These are phyloP conservation scores for Paracanthobrama guichenoti DNA, from an alignment of 2,113 vertebrate genomes.

Conservation along the genomic window DNA sequence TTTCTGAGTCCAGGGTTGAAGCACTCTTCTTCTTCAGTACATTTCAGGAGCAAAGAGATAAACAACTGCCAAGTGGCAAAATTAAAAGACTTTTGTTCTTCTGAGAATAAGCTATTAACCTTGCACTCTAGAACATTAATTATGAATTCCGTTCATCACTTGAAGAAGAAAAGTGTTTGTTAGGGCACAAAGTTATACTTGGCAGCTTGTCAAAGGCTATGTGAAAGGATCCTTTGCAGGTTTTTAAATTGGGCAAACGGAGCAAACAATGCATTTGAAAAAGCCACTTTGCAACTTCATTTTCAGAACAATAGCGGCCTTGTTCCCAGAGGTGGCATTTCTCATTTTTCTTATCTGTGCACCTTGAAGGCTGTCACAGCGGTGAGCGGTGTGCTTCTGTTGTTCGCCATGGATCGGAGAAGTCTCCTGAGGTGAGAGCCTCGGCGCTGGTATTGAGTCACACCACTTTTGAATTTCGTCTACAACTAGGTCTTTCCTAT, in stretches of 20 bases:
- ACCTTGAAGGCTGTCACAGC: slow-evolving; percentile 72
- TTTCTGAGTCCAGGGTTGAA: neutral
- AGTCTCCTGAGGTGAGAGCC: slow-evolving; percentile 65
- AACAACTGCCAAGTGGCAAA: slow-evolving; percentile 20
- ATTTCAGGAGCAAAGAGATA: slow-evolving; percentile 7
- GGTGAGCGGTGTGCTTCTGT: slow-evolving; percentile 56
- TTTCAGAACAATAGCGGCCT: slow-evolving; percentile 59
- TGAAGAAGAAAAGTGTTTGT: slow-evolving; percentile 23
- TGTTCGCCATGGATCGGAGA: slow-evolving; percentile 63
- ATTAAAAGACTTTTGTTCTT: slow-evolving; percentile 42
- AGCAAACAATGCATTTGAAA: slow-evolving; percentile 60
- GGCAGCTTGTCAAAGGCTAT: slow-evolving; percentile 39
- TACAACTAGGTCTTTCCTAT: slow-evolving; percentile 57
- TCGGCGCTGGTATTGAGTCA: slow-evolving; percentile 67
- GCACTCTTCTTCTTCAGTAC: too few species aligned
- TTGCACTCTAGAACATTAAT: slow-evolving; percentile 47
- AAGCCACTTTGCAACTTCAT: slow-evolving; percentile 60
- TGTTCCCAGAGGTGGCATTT: slow-evolving; percentile 67
- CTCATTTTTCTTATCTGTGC: slow-evolving; percentile 74
- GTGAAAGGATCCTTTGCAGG: slow-evolving; percentile 39
- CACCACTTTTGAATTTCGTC: slow-evolving; percentile 65
- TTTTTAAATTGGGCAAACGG: slow-evolving; percentile 47
- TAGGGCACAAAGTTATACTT: slow-evolving; percentile 45
- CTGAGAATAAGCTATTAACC: slow-evolving; percentile 46
- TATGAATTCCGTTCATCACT: slow-evolving; percentile 32